Base-by-base conservation (phyloP, 2,113 vertebrate genomes). In the Lasiurus cinereus region DNA sequence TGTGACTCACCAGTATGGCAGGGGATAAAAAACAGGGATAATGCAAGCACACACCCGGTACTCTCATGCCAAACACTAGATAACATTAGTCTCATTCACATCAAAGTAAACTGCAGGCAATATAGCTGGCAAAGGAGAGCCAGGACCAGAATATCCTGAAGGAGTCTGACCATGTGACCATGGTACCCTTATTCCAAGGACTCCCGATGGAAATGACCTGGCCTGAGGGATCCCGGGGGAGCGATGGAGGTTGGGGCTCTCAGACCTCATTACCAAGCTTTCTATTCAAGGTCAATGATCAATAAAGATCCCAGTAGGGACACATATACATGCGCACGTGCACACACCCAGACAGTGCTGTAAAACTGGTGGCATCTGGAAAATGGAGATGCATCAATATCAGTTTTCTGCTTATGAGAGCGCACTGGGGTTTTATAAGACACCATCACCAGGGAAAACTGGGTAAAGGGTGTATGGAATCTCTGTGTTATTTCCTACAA, bases 121-220 rank as follows among this genome's bases (percentile, higher is more conserved):
- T 7, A 3, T 0, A 4, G 83, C 29, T 18, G 3, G 64, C 9
- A 10, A 1, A 8, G 29, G 18, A 36, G 8, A 19, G 33, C 21
- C 4, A 24, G 59, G 69, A 62, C 76, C 6, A 50, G 67, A 24
- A 6, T 0, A 1, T 48, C 82, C 69, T 10, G 10, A 73, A 18
- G 13, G 50, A 48, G 43, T 56, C 54, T 2, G 0, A 31, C 39
- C 46, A 66, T 27, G 14, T 18, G 8, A 36, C 15, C 18, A 7
- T 0, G 16, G 52, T 2, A 6, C 50, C 24, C 67, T 8, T 29
- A 21, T 16, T 67, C 77, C 43, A n/a, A 39, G 33, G 24, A 43
- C 6, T 11, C 19, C 52, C 22, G 0, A 39, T 0, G 2, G 70
- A 27, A 39, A 7, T 2, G 5, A 21, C 8, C 12, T 19, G 67